Conservation (phyloP, 1,140 invertebrate genomes). For the Drosophila baimaii region DNA sequence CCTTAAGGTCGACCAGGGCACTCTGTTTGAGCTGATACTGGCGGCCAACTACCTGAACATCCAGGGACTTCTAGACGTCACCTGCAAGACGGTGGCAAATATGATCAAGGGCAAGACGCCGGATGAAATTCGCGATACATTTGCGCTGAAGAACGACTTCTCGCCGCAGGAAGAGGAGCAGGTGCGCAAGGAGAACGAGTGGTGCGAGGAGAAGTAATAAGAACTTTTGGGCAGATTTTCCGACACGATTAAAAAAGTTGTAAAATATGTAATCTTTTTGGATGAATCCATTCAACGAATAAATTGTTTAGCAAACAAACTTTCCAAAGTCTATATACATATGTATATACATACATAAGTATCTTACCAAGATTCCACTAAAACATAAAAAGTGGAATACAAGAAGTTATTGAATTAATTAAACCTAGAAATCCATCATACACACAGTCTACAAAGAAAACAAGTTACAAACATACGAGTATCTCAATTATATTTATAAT, state of each 20-base stretch:
- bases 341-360: too few relatives aligned
- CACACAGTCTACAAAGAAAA: too few relatives aligned
- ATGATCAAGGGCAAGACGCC: conserved; percentile 99
- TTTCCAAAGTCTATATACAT: too few relatives aligned
- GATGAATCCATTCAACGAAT: neutral
- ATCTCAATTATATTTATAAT: conserved; percentile 2
- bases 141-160: conserved; percentile 99
- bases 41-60: conserved; percentile 99
- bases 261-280: neutral
- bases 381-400: too few relatives aligned
- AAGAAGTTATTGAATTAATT: too few relatives aligned
- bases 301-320: conserved; percentile 12
- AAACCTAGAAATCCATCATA: too few relatives aligned
- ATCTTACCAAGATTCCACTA: too few relatives aligned
- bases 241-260: neutral
- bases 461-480: neutral
- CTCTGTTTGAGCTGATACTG: conserved; percentile 96
- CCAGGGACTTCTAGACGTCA: conserved; percentile 97
- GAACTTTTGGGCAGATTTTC: neutral
- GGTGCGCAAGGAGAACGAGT: conserved; percentile 98
- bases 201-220: conserved; percentile 96
- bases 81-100: conserved; percentile 99
- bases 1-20: conserved; percentile 98
- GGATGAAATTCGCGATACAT: conserved; percentile 99
- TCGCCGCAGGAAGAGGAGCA: conserved; percentile 97